phyloP scores from a whole-genome alignment of 2,888 invertebrate genomes.

The Cephus nigrinus region DNA sequence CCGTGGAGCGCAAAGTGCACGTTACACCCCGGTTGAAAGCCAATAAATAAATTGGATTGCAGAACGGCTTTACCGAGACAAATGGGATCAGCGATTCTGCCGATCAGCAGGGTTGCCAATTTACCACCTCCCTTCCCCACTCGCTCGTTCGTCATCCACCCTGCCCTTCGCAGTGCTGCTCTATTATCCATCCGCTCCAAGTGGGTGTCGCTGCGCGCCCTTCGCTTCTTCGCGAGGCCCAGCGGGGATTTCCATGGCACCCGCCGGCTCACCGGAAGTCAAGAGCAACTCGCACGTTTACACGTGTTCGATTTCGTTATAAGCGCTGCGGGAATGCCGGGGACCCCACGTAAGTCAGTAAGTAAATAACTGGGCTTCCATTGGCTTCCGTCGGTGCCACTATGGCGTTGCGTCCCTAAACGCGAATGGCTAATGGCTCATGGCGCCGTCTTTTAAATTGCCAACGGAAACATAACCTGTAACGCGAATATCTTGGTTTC shows the following conservation, averaged over 20 bases:
- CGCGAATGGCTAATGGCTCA: not conserved
- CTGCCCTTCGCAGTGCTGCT: not conserved
- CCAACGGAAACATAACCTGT: not conserved
- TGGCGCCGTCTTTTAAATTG: not conserved
- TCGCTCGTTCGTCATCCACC: not conserved
- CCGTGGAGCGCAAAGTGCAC: constrained; percentile 19
- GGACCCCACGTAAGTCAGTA: not conserved
- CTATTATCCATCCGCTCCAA: not conserved
- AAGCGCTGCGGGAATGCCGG: not conserved
- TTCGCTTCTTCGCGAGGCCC: not conserved
- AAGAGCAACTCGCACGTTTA: constrained; percentile 29
- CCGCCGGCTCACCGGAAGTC: constrained; percentile 33
- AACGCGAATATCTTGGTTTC: not conserved
- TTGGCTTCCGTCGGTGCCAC: not conserved
- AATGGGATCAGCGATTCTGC: constrained; percentile 64
- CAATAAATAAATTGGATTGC: constrained; percentile 66
- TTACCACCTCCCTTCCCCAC: not conserved
- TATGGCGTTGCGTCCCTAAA: not conserved
- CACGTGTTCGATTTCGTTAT: constrained; percentile 30
- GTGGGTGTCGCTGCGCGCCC: not conserved
- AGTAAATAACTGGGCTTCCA: not conserved
- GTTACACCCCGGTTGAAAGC: constrained; percentile 51
- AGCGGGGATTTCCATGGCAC: constrained; percentile 6
- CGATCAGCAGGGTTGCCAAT: constrained; percentile 51
- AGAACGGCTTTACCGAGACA: constrained; percentile 60